Conservation (phyloP, 1,140 invertebrate species). For the Teleogryllus occipitalis region DNA sequence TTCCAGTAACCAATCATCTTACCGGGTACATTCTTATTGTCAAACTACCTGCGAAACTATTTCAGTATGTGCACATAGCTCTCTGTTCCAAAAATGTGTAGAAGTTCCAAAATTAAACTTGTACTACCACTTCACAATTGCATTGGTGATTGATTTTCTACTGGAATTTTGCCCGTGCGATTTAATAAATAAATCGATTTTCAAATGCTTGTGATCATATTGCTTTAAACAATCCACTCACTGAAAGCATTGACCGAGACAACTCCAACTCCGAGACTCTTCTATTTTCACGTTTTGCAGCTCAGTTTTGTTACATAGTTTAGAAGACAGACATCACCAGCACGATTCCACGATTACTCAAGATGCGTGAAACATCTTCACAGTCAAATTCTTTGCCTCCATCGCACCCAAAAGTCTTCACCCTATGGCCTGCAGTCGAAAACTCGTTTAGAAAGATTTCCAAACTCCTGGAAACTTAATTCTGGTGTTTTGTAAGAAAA, state of each 20-base stretch:
- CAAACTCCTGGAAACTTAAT: too few relatives aligned
- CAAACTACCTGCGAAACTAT: not conserved
- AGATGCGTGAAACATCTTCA: not conserved
- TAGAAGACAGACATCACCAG: slow-evolving; percentile 22
- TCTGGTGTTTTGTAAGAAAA: too few relatives aligned
- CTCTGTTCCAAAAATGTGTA: not conserved
- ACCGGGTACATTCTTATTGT: too few relatives aligned
- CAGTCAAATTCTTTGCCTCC: not conserved
- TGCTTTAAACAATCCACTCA: slow-evolving; percentile 28
- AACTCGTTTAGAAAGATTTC: too few relatives aligned
- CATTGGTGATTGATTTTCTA: too few relatives aligned
- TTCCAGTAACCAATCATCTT: too few relatives aligned
- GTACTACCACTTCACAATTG: too few relatives aligned
- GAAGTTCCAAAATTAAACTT: too few relatives aligned
- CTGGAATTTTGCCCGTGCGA: slow-evolving; percentile 12
- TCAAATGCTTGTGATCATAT: slow-evolving; percentile 38
- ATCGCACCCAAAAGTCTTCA: too few relatives aligned
- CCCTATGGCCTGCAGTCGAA: too few relatives aligned
- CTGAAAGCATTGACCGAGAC: slow-evolving; percentile 33
- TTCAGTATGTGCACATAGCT: not conserved
- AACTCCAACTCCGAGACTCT: slow-evolving; percentile 27
- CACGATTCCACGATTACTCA: slow-evolving; percentile 18
- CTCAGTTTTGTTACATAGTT: slow-evolving; percentile 25
- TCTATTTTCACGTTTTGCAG: slow-evolving; percentile 24
- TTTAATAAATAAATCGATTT: slow-evolving; percentile 38